phyloP scores from a whole-genome alignment of 2,797 vertebrate species.

The Pangasius sanitwongsei region DNA sequence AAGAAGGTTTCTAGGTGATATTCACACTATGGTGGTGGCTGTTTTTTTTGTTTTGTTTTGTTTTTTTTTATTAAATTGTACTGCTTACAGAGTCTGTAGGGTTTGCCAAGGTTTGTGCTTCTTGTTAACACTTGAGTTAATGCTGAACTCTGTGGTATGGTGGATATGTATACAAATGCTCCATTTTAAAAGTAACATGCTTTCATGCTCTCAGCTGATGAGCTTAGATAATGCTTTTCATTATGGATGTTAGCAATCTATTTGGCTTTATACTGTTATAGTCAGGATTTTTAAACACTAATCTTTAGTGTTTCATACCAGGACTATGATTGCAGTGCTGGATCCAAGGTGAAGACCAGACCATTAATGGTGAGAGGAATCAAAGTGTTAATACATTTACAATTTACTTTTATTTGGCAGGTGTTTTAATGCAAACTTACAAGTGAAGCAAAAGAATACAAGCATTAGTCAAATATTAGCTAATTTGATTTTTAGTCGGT shows the following conservation, averaged over 20 bases:
- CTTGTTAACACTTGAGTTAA: constrained; percentile 20
- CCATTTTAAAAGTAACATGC: not conserved
- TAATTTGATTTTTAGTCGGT: not conserved
- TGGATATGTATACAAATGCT: constrained; percentile 19
- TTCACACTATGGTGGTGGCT: not conserved
- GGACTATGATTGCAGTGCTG: not conserved
- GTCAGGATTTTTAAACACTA: not conserved
- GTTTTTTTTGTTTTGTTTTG: not conserved
- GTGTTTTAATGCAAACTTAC: not conserved
- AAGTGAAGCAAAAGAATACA: constrained; percentile 4
- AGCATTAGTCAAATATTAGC: not conserved
- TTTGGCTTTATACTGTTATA: not conserved
- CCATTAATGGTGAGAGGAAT: not conserved
- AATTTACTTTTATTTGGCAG: not conserved
- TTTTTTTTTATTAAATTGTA: not conserved
- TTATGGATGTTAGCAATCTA: not conserved
- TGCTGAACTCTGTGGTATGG: not conserved
- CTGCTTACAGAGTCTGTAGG: not conserved
- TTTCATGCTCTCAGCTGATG: not conserved
- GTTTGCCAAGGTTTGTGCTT: not conserved
- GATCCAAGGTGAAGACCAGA: not conserved
- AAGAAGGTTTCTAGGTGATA: not conserved
- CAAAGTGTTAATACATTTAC: not conserved
- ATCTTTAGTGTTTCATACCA: not conserved
- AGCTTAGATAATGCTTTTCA: not conserved